Conservation (phyloP, 2,797 vertebrate species). For the Artibeus lituratus region DNA sequence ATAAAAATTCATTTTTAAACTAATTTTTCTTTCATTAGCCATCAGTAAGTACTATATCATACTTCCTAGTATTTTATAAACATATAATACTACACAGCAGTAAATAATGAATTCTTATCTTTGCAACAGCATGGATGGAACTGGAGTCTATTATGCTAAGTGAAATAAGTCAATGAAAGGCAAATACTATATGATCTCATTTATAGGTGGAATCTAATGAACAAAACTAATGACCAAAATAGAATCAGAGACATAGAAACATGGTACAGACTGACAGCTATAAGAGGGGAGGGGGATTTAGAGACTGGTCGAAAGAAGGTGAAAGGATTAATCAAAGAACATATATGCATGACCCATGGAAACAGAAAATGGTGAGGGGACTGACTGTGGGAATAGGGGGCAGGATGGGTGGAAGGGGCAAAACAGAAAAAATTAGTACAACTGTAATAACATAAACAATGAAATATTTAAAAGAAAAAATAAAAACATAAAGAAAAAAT, state of each 20-base stretch:
- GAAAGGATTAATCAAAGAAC: not conserved
- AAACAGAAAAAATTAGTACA: not conserved
- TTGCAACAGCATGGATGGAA: not conserved
- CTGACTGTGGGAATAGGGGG: not conserved
- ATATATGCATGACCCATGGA: not conserved
- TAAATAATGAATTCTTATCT: not conserved
- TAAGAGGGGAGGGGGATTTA: not conserved
- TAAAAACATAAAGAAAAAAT: not conserved
- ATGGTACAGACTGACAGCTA: not conserved
- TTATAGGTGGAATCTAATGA: not conserved
- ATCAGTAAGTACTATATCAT: not conserved
- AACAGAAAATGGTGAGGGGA: not conserved
- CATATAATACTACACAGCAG: not conserved
- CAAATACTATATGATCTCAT: not conserved
- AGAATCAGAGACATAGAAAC: not conserved
- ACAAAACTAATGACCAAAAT: not conserved
- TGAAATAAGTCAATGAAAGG: not conserved
- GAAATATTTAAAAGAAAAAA: not conserved
- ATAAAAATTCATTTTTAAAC: conserved; percentile 5
- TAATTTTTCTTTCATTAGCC: not conserved
- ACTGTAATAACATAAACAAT: not conserved
- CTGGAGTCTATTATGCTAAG: not conserved
- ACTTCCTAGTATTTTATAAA: not conserved
- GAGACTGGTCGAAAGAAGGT: not conserved
- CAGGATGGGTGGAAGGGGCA: not conserved